phyloP scores from a whole-genome alignment of 2,888 invertebrate genomes.

The Ceraclea dissimilis region DNA sequence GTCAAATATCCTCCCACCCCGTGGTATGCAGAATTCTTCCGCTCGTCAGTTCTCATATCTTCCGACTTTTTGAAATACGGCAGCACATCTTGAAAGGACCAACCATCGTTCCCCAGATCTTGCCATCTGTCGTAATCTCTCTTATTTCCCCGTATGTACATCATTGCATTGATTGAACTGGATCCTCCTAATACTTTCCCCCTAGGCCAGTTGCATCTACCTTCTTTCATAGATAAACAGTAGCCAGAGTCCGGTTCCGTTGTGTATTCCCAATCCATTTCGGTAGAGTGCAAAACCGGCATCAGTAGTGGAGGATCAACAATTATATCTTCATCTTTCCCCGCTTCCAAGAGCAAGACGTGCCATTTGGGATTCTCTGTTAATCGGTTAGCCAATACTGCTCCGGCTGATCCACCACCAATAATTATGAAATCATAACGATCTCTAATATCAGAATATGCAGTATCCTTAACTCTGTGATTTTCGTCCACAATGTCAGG shows the following conservation, averaged over 20 bases:
- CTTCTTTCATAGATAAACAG: conserved; percentile 60
- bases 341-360: conserved; percentile 73
- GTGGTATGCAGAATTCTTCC: conserved; percentile 55
- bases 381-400: conserved; percentile 69
- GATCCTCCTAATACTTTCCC: conserved; percentile 75
- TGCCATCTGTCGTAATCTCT: conserved; percentile 85
- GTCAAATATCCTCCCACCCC: conserved; percentile 63
- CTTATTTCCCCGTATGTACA: conserved; percentile 77
- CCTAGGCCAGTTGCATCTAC: conserved; percentile 66
- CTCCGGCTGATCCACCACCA: conserved; percentile 77
- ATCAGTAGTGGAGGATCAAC: conserved; percentile 67
- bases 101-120: conserved; percentile 62
- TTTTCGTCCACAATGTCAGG: conserved; percentile 64
- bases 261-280: conserved; percentile 75
- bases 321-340: conserved; percentile 63
- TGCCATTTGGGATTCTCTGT: conserved; percentile 67
- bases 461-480: conserved; percentile 52
- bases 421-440: conserved; percentile 74
- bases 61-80: conserved; percentile 76
- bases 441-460: conserved; percentile 45
- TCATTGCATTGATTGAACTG: conserved; percentile 83
- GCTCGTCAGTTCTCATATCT: conserved; percentile 61
- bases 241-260: conserved; percentile 64
- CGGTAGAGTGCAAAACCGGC: conserved; percentile 62
- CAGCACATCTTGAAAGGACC: conserved; percentile 69